These are phyloP conservation scores for Hyalella azteca DNA, from an alignment of 2,888 invertebrate species.

Conservation along the genomic window DNA sequence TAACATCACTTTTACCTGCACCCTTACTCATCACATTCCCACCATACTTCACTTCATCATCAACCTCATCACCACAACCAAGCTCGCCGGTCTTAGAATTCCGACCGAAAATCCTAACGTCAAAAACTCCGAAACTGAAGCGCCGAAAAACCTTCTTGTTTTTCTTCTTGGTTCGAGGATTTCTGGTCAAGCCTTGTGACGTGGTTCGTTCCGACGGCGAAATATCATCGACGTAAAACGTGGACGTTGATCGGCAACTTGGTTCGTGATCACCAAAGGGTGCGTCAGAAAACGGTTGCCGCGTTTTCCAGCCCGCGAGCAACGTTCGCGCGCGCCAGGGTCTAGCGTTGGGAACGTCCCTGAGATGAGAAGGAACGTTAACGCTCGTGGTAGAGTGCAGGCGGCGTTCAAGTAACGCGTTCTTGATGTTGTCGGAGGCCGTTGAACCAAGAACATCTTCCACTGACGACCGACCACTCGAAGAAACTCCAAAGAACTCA, in stretches of 20 bases:
- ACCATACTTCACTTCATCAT: neutral
- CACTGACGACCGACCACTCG: neutral
- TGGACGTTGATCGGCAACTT: neutral
- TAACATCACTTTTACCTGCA: neutral
- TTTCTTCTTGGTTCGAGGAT: neutral
- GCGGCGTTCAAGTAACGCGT: neutral
- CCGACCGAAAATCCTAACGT: neutral
- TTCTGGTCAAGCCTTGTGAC: no score
- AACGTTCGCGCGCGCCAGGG: neutral
- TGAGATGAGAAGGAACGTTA: no score
- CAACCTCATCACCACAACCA: neutral
- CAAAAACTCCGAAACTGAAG: conserved; percentile 9
- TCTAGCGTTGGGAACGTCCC: no score
- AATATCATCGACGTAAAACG: conserved; percentile 7
- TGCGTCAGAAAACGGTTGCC: no score
- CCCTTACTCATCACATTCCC: neutral
- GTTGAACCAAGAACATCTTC: conserved; percentile 4
- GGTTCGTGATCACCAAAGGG: no score
- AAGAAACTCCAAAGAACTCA: neutral
- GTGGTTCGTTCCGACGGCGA: no score
- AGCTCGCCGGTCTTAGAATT: neutral
- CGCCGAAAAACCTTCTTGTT: neutral
- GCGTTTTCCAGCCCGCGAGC: neutral
- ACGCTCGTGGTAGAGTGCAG: no score
- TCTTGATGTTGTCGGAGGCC: conserved; percentile 16